Conservation (phyloP, 2,888 invertebrate species). For the Kryphioiulus occultus region DNA sequence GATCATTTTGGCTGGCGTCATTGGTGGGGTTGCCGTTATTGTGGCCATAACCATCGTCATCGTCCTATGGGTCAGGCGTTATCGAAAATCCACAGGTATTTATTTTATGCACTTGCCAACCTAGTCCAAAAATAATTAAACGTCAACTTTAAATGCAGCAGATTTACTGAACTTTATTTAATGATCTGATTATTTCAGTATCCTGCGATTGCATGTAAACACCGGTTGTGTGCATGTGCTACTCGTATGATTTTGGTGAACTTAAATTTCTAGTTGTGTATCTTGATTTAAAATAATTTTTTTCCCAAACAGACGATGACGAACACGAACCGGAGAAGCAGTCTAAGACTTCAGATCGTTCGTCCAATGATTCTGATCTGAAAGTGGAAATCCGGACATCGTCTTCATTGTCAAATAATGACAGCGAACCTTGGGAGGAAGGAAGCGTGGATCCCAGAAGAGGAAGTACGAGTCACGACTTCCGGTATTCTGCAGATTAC, state of each 20-base stretch:
- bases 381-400: constrained; percentile 87
- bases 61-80: constrained; percentile 70
- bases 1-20: constrained; percentile 82
- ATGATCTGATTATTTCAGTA: too few species aligned
- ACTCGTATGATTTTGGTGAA: not conserved
- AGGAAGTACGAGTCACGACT: constrained; percentile 73
- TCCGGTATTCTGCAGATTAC: constrained; percentile 72
- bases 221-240: not conserved
- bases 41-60: constrained; percentile 84
- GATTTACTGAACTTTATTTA: not conserved
- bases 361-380: constrained; percentile 88
- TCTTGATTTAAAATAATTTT: not conserved
- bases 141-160: not conserved
- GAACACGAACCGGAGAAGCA: constrained; percentile 66
- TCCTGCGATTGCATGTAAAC: not conserved
- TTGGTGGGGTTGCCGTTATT: constrained; percentile 85
- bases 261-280: not conserved
- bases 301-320: constrained; percentile 58
- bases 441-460: constrained; percentile 67
- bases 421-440: constrained; percentile 61
- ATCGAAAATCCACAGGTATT: constrained; percentile 49
- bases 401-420: constrained; percentile 76
- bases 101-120: not conserved
- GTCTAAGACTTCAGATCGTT: constrained; percentile 76
- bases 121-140: not conserved